Conservation (phyloP, 1,140 invertebrate genomes). For the Drosophila willistoni region DNA sequence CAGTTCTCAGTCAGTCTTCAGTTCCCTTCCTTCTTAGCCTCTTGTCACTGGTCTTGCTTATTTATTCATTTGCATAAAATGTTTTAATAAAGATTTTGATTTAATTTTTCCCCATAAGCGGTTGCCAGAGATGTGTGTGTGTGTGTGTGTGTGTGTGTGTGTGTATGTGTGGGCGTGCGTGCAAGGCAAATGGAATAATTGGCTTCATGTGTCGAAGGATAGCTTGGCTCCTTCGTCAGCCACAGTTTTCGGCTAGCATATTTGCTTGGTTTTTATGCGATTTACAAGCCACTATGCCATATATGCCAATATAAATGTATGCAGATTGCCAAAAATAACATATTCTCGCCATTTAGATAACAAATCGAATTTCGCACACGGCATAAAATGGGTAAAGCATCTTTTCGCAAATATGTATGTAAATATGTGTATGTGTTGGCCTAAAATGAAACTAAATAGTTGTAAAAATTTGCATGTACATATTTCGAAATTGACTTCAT, state of each 20-base stretch:
- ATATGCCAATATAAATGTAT: background rate
- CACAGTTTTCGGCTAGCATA: conserved; percentile 23
- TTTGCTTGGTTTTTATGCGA: background rate
- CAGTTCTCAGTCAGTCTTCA: background rate
- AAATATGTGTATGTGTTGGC: background rate
- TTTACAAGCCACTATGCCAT: background rate
- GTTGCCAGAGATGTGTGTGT: background rate
- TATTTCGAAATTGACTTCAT: background rate
- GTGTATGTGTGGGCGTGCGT: conserved; percentile 18
- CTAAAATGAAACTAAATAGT: background rate
- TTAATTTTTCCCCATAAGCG: conserved; percentile 46
- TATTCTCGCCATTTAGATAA: conserved; percentile 14
- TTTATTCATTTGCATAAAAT: conserved; percentile 78
- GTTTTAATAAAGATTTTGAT: conserved; percentile 76
- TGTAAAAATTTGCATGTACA: too few species aligned
- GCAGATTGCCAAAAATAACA: conserved; percentile 25
- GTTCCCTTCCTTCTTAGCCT: conserved; percentile 19
- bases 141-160: conserved; percentile 11
- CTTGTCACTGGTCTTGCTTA: conserved; percentile 51
- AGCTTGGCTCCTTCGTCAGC: background rate
- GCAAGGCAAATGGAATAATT: conserved; percentile 42
- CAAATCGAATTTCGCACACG: conserved; percentile 10
- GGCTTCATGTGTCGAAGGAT: conserved; percentile 43
- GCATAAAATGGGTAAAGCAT: background rate
- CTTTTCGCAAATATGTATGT: too few species aligned